Evolutionary conservation across 2,888 invertebrate genomes (phyloP), one percentile per base, ranked within the genome.

Genomic region (Drosophila birchii): DNA sequence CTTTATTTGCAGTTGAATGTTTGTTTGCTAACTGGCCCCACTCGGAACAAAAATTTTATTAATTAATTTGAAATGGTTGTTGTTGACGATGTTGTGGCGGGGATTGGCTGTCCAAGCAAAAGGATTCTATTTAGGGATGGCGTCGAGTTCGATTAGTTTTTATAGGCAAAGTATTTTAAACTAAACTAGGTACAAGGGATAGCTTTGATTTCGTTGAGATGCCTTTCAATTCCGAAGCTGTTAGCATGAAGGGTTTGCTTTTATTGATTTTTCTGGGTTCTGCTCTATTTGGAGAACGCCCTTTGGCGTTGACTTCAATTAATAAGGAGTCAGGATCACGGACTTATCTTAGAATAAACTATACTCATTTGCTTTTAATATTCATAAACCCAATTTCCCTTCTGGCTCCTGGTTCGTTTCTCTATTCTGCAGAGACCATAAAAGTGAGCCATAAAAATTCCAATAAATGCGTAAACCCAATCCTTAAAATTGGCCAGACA

Each of bases 21-120:
- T 74, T 64, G 61, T 68, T 68, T 75, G 61, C 26, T 34, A 43
- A 55, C 62, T 73, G 67, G 60, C 63, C 70, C 53, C 57, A 64
- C 54, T 59, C 72, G 70, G 43, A 55, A 59, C 56, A 73, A 74
- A 84, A 71, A 85, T 80, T 76, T 81, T 80, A 75, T 81, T 86
- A 85, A 85, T 85, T 86, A 86, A 76, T 80, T 86, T 84, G 57
- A 75, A 76, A 76, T 80, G 39, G 61, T 69, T 56, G 12, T 20
- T 29, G 34, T 43, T 59, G 61, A 49, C 41, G 61, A 26, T 49
- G 49, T 34, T 64, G 45, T 14, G 34, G 45, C 44, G 20, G 20
- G 11, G 23, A 59, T 34, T 29, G 47, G 26, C 34, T 20, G 45
- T 12, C 23, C 9, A 23, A 36, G 32, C 69, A 38, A 49, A 55